Evolutionary conservation across 2,113 vertebrate species (phyloP).

Genomic region (Oncorhynchus kisutch): DNA sequence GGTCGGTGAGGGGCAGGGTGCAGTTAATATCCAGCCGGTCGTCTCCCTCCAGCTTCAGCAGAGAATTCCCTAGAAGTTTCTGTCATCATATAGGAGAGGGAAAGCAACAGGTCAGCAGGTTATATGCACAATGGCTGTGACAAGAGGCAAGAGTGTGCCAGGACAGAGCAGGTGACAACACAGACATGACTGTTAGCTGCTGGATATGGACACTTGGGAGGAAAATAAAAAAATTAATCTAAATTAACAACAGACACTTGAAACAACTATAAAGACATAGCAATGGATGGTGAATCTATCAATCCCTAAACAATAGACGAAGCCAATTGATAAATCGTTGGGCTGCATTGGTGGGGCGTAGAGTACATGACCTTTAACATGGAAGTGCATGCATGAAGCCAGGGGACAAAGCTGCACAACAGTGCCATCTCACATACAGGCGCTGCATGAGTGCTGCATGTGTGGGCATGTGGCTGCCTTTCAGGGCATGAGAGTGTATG

Average conservation of each 20-base stretch:
- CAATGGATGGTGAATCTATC: too few species aligned
- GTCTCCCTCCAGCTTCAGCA: conserved; percentile 96
- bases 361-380: conserved; percentile 18
- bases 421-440: conserved; percentile 51
- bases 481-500: neutral
- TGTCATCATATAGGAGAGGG: conserved; percentile 46
- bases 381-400: conserved; percentile 56
- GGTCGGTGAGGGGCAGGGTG: conserved; percentile 95
- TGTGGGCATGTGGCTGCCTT: too few species aligned
- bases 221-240: too few species aligned
- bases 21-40: conserved; percentile 98
- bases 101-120: conserved; percentile 10
- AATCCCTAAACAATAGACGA: too few species aligned
- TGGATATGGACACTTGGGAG: too few species aligned
- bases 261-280: too few species aligned
- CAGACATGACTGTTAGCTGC: too few species aligned
- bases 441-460: conserved; percentile 12
- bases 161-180: too few species aligned
- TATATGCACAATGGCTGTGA: neutral
- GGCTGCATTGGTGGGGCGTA: conserved; percentile 6
- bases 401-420: conserved; percentile 40
- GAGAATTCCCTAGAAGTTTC: conserved; percentile 96
- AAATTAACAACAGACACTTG: too few species aligned
- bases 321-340: neutral
- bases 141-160: too few species aligned